Conservation (phyloP, 1,140 invertebrate species). For the Pectinophora gossypiella region DNA sequence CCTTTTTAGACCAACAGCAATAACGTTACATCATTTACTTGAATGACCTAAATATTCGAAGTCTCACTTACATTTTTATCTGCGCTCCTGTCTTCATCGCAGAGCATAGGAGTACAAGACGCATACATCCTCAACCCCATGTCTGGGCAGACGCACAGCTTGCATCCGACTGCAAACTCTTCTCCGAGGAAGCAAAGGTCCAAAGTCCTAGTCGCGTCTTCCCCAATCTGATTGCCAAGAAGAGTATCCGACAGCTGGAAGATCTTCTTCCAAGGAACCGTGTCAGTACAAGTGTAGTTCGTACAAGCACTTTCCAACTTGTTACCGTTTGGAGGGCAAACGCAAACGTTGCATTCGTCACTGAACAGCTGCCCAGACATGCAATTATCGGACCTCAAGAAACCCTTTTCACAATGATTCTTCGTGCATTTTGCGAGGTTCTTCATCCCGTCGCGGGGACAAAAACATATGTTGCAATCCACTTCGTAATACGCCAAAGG, state of each 20-base stretch:
- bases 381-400: conserved; percentile 46
- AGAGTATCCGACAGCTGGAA: conserved; percentile 39
- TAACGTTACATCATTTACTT: background rate
- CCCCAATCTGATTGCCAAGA: conserved; percentile 22
- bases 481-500: conserved; percentile 57
- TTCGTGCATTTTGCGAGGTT: conserved; percentile 57
- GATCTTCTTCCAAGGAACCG: conserved; percentile 36
- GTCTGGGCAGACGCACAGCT: conserved; percentile 53
- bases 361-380: conserved; percentile 56
- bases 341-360: conserved; percentile 68
- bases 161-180: conserved; percentile 48
- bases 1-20: background rate
- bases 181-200: conserved; percentile 59
- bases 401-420: conserved; percentile 48
- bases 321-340: conserved; percentile 64
- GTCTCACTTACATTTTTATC: conserved; percentile 1
- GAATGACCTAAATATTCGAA: background rate
- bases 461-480: conserved; percentile 61
- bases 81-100: conserved; percentile 22
- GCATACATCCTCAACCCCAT: conserved; percentile 51
- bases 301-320: conserved; percentile 62
- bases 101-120: conserved; percentile 34
- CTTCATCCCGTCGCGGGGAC: conserved; percentile 49
- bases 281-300: conserved; percentile 37
- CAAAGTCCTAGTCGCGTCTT: conserved; percentile 30